Evolutionary conservation across 2,888 invertebrate genomes (phyloP).

Genomic region (Parnassius apollo): DNA sequence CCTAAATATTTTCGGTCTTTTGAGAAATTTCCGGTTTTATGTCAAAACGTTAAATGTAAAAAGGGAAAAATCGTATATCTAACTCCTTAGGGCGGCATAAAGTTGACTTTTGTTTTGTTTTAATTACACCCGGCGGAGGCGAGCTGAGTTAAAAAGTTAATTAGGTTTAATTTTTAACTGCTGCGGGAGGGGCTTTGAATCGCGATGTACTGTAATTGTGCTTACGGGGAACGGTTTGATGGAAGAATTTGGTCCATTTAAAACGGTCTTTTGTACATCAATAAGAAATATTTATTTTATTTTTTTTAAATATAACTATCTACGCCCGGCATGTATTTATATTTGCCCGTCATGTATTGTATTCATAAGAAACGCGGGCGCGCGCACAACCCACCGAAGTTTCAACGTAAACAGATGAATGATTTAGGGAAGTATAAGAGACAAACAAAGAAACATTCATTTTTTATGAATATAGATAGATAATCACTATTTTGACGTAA

Average conservation of each 20-base stretch:
- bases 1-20: neutral
- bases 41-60: constrained; percentile 31
- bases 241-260: constrained; percentile 22
- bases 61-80: constrained; percentile 43
- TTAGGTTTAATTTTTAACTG: constrained; percentile 72
- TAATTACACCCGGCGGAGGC: constrained; percentile 60
- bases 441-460: too few relatives aligned
- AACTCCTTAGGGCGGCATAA: constrained; percentile 62
- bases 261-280: too few relatives aligned
- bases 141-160: constrained; percentile 68
- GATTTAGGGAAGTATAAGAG: too few relatives aligned
- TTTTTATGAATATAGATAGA: too few relatives aligned
- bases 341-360: too few relatives aligned
- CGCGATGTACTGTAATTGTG: constrained; percentile 37
- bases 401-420: too few relatives aligned
- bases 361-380: too few relatives aligned
- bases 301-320: too few relatives aligned
- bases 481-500: too few relatives aligned
- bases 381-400: too few relatives aligned
- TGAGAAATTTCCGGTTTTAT: constrained; percentile 19
- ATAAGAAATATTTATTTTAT: too few relatives aligned
- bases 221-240: constrained; percentile 15
- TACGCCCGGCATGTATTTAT: too few relatives aligned
- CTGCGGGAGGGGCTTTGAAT: constrained; percentile 44
- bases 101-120: constrained; percentile 71